phyloP scores from a whole-genome alignment of 2,797 vertebrate species.

The Pitangus sulphuratus region DNA sequence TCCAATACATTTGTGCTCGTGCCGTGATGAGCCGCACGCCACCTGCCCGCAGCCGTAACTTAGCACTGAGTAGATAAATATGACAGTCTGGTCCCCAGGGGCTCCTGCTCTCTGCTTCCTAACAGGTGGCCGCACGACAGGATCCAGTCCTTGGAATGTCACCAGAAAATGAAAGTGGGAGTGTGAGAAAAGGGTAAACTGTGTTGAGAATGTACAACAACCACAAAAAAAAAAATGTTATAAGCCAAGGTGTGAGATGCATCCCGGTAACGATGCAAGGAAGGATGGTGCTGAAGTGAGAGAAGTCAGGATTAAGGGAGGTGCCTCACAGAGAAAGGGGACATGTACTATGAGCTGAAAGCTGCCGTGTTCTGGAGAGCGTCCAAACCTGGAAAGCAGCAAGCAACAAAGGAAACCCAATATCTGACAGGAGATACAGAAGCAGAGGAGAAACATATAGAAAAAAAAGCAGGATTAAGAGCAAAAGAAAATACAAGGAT shows the following conservation, averaged over 20 bases:
- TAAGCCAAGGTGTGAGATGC: not conserved
- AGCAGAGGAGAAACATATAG: not conserved
- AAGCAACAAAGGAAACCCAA: not conserved
- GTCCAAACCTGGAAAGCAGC: not conserved
- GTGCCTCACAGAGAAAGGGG: not conserved
- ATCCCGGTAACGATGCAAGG: not conserved
- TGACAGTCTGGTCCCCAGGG: not conserved
- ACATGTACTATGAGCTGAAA: not conserved
- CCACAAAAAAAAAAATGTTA: not conserved
- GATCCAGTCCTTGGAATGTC: not conserved
- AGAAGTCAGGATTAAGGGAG: not conserved
- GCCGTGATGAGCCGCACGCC: not conserved
- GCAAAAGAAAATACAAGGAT: not conserved
- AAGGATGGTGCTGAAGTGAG: not conserved
- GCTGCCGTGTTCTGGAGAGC: not conserved
- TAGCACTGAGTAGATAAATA: not conserved
- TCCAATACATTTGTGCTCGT: fast-evolving
- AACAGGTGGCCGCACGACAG: not conserved
- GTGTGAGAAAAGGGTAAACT: not conserved
- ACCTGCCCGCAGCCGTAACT: not conserved
- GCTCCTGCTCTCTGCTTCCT: not conserved
- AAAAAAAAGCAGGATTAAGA: not conserved
- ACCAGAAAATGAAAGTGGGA: not conserved
- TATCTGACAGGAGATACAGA: not conserved
- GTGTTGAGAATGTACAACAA: not conserved